Conservation (phyloP, 2,797 vertebrate genomes). For the Taeniopygia guttata region DNA sequence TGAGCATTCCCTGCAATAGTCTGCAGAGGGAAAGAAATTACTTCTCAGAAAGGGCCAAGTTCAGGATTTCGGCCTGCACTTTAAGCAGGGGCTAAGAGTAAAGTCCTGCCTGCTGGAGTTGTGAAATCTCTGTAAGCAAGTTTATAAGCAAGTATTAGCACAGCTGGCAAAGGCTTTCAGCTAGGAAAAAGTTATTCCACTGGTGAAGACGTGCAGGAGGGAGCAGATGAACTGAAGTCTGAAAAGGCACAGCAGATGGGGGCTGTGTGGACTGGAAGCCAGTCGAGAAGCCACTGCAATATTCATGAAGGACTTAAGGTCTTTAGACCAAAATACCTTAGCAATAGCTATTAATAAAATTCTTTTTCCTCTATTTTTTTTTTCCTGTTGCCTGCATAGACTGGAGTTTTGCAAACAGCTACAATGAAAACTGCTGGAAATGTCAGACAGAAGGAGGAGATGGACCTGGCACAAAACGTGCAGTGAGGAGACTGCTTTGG, state of each 20-base stretch:
- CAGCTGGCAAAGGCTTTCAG: conserved; percentile 41
- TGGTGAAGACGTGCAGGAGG: neutral
- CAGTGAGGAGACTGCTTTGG: neutral
- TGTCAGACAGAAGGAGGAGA: neutral
- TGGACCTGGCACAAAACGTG: neutral
- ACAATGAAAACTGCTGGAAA: neutral
- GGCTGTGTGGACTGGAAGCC: neutral
- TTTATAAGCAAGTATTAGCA: conserved; percentile 40
- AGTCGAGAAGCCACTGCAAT: neutral
- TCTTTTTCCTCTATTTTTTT: neutral
- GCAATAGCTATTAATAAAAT: neutral
- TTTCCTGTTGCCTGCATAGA: neutral
- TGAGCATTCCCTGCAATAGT: neutral
- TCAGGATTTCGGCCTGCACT: conserved; percentile 31
- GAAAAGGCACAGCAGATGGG: neutral
- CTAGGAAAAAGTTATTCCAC: conserved; percentile 22
- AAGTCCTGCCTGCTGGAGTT: conserved; percentile 54
- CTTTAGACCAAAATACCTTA: neutral
- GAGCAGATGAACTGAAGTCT: neutral
- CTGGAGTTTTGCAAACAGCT: neutral
- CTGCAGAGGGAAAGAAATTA: conserved; percentile 10
- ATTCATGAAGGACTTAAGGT: neutral
- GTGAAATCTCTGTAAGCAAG: conserved; percentile 51
- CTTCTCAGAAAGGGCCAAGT: conserved; percentile 27
- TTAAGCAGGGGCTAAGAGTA: conserved; percentile 43